Base-by-base conservation (phyloP, 2,113 vertebrate genomes). In the Onychorhynchus coronatus region DNA sequence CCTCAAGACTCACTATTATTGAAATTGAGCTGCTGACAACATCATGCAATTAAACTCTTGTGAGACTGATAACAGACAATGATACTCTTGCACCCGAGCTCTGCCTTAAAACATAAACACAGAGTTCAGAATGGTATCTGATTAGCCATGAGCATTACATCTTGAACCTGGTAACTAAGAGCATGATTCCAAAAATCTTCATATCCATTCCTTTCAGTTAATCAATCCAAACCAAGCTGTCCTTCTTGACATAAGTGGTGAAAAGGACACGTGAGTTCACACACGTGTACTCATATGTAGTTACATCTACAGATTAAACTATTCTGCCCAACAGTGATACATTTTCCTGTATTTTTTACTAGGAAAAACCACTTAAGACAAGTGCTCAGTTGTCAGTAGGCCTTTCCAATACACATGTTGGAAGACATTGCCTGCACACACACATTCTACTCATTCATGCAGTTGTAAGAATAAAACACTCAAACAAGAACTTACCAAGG, bases 401-500 rank as follows among this genome's bases (percentile, higher is more conserved):
- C 65, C 47, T 46, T 75, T 59, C 68, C 27, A 46, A 81, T 18
- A 89, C 10, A 3, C 14, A 24, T 6, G 15, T 7, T 78, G 33
- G 74, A 92, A 78, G 65, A 86, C 8, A 4, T 9, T 94, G 52
- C 44, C 79, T 71, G 44, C 65, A 80, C 93, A 91, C 79, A 95
- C 82, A 83, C 56, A 66, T 83, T 90, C 61, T 66, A 88, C 75
- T 88, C 91, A 96, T 89, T 94, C 92, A 91, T 88, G 93, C 90
- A 96, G 70, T 53, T 89, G 4, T 87, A 96, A 79, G 86, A 96
- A 94, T 75, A 94, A 92, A 97, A 93, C 92, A 91, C 56, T 91
- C 95, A 91, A 96, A 82, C 88, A 91, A 85, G 74, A 89, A 96
- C 95, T 96, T 96, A 96, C 95, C 92, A 97, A 96, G 70, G 85